Percentiles rank a stretch among this genome's conserved stretches.
phyloP scores from a whole-genome alignment of 2,888 invertebrate species.

The Helobdella robusta region DNA sequence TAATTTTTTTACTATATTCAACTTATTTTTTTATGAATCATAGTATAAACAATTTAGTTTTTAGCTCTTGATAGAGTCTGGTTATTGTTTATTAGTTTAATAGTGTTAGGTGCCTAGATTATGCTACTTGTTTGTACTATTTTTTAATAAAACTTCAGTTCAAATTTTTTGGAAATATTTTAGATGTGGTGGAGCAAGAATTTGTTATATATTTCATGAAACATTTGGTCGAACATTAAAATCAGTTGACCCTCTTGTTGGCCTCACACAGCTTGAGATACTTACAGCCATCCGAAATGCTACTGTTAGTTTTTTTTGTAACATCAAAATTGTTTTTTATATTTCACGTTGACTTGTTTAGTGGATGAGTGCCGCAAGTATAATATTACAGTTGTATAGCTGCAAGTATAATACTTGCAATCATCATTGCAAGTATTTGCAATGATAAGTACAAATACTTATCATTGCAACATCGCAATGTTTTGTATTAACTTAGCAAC shows the following conservation, averaged over 20 bases:
- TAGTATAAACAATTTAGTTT: background rate
- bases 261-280: constrained; percentile 85
- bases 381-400: background rate
- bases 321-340: background rate
- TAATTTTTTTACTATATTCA: too few species aligned
- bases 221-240: constrained; percentile 89
- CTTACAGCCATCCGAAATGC: constrained; percentile 97
- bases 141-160: too few species aligned
- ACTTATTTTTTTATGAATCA: too few species aligned
- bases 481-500: too few species aligned
- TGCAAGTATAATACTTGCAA: too few species aligned
- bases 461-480: too few species aligned
- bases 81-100: background rate
- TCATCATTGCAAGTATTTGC: too few species aligned
- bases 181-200: constrained; percentile 89
- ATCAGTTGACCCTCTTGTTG: constrained; percentile 85
- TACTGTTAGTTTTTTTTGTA: constrained; percentile 56
- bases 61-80: background rate
- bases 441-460: too few species aligned
- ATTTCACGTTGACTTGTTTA: background rate
- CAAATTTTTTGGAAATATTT: background rate
- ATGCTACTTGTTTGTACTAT: too few species aligned
- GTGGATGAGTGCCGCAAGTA: background rate
- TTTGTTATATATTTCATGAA: constrained; percentile 98
- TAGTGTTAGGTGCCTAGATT: too few species aligned